Base-by-base conservation (phyloP, 2,113 vertebrate genomes). In the Dromaius novaehollandiae region DNA sequence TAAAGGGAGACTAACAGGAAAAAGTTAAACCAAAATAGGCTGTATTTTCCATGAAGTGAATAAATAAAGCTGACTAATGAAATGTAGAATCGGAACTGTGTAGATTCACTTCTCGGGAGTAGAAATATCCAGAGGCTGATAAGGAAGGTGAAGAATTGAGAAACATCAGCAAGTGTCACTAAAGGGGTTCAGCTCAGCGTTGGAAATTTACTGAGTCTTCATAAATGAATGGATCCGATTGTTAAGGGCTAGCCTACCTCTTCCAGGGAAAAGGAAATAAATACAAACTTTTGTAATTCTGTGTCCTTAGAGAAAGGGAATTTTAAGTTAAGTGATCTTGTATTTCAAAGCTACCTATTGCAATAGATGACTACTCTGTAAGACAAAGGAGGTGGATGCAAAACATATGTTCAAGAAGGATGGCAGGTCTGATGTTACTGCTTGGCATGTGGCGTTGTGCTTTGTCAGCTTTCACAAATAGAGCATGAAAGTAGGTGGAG, bases 31-130 rank as follows among this genome's bases (percentile, higher is more conserved):
- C 11, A 48, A 90, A 95, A 81, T 13, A 64, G 25, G 32, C 16
- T 68, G 0, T 38, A 61, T 95, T 93, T 94, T 61, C 68, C 65
- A n/a, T 50, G 2, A 64, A 95, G 88, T 66, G 4, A 65, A 18
- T 84, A 38, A 80, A 44, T 68, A 77, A 88, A 93, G 7, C 91
- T 96, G 79, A 81, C 55, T 89, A 88, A 89, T 51, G 56, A 91
- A 75, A 88, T 71, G 64, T 68, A 64, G 75, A 83, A 77, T 75
- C n/a, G 30, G 61, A 56, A 32, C 20, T 75, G 36, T 28, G 19
- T 28, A 42, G 51, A 42, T 32, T 40, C 26, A 30, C 70, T 42
- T 38, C 19, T 56, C 19, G 32, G 71, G 51, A 55, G 19, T 32
- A 56, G 36, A 75, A 75, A 40, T 36, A 55, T 71, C 51, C 36